phyloP scores from a whole-genome alignment of 2,113 vertebrate species.

The Dendropsophus ebraccatus region DNA sequence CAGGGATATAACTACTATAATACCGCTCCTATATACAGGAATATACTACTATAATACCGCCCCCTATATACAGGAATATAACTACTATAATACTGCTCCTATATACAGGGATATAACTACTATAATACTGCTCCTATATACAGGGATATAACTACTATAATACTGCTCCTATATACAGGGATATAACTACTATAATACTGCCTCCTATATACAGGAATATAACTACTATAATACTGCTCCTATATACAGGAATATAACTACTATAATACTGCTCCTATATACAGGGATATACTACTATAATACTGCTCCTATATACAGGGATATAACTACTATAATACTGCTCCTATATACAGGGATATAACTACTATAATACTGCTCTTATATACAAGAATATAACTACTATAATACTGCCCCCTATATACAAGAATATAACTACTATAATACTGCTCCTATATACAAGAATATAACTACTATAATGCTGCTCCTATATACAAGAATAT shows the following conservation, averaged over 20 bases:
- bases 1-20: background rate
- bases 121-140: conserved; percentile 14
- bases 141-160: conserved; percentile 17
- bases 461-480: conserved; percentile 8
- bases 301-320: background rate
- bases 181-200: background rate
- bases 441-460: conserved; percentile 2
- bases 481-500: background rate
- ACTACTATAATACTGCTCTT: background rate
- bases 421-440: conserved; percentile 3
- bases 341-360: background rate
- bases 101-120: conserved; percentile 12
- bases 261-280: conserved; percentile 6
- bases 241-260: background rate
- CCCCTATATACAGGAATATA: background rate
- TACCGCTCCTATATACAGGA: background rate
- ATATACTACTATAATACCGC: conserved; percentile 9
- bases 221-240: conserved; percentile 1
- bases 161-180: too few species aligned
- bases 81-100: conserved; percentile 3
- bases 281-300: conserved; percentile 23
- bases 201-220: conserved; percentile 14
- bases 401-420: too few species aligned
- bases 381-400: too few species aligned
- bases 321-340: background rate